Conservation (phyloP, 1,140 invertebrate species). For the Rhopalosiphum maidis region DNA sequence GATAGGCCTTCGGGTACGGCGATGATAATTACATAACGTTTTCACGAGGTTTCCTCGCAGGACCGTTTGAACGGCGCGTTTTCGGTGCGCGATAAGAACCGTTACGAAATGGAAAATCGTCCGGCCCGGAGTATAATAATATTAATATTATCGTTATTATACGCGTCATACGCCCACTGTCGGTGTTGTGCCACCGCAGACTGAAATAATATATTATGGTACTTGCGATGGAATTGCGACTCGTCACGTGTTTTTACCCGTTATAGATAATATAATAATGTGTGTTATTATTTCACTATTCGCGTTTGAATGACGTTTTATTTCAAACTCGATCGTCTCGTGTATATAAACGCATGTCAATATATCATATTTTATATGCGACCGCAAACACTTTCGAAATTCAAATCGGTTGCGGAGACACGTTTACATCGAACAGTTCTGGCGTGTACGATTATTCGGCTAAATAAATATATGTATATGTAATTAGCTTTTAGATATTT, state of each 20-base stretch:
- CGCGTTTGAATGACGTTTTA: not conserved
- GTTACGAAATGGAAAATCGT: not conserved
- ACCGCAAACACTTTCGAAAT: constrained; percentile 1
- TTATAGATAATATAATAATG: not conserved
- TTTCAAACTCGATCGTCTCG: not conserved
- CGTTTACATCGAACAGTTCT: not conserved
- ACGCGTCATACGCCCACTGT: too few species aligned
- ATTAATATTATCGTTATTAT: not conserved
- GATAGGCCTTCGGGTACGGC: not conserved
- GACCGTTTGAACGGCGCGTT: not conserved
- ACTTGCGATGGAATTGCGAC: not conserved
- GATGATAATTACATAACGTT: not conserved
- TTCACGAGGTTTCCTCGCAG: not conserved
- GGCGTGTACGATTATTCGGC: not conserved
- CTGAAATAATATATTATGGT: not conserved
- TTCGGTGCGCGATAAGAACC: not conserved
- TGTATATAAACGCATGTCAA: not conserved
- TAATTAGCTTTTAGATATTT: not conserved
- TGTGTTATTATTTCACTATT: not conserved
- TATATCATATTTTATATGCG: not conserved
- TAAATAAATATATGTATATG: not conserved
- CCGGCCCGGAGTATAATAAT: not conserved
- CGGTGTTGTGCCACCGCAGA: not conserved
- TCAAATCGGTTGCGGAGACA: not conserved
- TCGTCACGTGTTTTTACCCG: not conserved